phyloP scores from a whole-genome alignment of 2,113 vertebrate species.

The Peromyscus polionotus region DNA sequence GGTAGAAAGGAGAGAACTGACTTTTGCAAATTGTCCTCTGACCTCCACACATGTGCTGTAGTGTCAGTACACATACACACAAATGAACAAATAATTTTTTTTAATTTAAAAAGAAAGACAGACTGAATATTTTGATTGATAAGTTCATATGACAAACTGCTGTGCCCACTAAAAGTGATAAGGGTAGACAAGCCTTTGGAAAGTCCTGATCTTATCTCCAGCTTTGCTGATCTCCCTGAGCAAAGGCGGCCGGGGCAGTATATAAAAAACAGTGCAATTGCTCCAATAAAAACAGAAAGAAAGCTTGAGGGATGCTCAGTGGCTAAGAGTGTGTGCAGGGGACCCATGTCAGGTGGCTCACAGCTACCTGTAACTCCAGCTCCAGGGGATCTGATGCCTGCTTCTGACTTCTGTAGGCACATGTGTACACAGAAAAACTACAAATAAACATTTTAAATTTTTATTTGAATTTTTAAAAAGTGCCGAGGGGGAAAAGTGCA shows the following conservation, averaged over 20 bases:
- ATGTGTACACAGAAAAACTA: neutral
- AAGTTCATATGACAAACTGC: neutral
- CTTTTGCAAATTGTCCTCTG: neutral
- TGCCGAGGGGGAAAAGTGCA: neutral
- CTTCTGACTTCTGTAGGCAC: neutral
- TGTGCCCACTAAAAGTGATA: neutral
- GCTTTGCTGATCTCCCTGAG: neutral
- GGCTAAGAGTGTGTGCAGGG: too few relatives aligned
- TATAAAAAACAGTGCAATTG: neutral
- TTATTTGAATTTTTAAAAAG: neutral
- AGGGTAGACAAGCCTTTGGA: neutral
- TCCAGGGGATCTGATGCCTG: neutral
- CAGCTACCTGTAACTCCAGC: neutral
- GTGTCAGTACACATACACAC: neutral
- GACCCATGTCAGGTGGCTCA: too few relatives aligned
- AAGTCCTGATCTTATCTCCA: neutral
- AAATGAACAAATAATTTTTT: neutral
- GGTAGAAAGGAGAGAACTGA: neutral
- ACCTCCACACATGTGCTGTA: neutral
- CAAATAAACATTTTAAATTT: neutral
- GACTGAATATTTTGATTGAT: neutral
- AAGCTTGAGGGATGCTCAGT: neutral
- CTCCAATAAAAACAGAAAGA: neutral
- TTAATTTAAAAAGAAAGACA: neutral
- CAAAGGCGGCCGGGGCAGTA: neutral